Evolutionary conservation across 2,797 vertebrate species (phyloP).

Genomic region (Chelon auratus): DNA sequence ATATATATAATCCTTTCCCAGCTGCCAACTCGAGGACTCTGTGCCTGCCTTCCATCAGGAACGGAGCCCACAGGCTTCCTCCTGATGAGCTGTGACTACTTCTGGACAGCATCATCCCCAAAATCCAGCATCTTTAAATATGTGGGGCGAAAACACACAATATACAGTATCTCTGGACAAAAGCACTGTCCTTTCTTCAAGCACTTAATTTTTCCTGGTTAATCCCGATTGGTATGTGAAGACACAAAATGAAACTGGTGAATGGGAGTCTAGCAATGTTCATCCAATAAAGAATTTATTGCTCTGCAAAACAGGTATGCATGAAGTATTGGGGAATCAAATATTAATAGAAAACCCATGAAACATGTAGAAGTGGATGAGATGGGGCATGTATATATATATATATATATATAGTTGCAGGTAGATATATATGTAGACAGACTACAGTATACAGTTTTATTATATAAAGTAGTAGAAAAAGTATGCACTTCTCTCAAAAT

Average conservation of each 20-base stretch:
- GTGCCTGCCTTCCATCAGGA: slow-evolving; percentile 28
- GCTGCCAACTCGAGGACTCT: slow-evolving; percentile 25
- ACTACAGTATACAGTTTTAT: not conserved
- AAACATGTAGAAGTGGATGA: slow-evolving; percentile 1
- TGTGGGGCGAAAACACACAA: slow-evolving; percentile 37
- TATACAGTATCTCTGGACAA: slow-evolving; percentile 10
- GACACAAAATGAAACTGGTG: slow-evolving; percentile 43
- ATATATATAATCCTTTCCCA: slow-evolving; percentile 19
- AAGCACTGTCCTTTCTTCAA: slow-evolving; percentile 17
- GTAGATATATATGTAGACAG: not conserved
- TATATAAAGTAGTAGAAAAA: too few species aligned
- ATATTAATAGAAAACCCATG: slow-evolving; percentile 22
- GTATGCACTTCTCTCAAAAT: not conserved
- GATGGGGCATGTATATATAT: not conserved
- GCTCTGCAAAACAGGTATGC: slow-evolving; percentile 23
- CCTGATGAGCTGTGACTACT: slow-evolving; percentile 25
- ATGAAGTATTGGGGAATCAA: slow-evolving; percentile 5
- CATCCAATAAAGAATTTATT: slow-evolving; percentile 24
- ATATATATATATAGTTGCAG: slow-evolving; percentile 2
- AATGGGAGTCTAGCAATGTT: slow-evolving; percentile 39
- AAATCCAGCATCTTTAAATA: slow-evolving; percentile 53
- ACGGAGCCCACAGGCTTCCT: slow-evolving; percentile 25
- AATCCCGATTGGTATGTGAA: slow-evolving; percentile 34
- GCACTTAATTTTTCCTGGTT: slow-evolving; percentile 22
- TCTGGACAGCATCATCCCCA: slow-evolving; percentile 40